Evolutionary conservation across 2,888 invertebrate genomes (phyloP).

Genomic region (Cryptus armator): DNA sequence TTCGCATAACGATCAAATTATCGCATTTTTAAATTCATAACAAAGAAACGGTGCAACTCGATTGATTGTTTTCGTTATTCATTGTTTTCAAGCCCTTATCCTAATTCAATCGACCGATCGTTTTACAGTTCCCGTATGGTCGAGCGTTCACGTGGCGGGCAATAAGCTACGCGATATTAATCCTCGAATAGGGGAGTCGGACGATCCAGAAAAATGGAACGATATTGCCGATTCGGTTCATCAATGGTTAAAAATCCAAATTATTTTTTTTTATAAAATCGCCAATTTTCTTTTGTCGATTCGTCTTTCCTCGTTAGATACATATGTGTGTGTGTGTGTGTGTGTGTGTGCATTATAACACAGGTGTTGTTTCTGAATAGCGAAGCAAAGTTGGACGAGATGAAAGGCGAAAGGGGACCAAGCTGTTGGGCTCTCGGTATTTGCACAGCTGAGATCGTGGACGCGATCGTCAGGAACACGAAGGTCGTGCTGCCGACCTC

Average conservation of each 20-base stretch:
- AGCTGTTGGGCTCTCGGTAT: slow-evolving; percentile 86
- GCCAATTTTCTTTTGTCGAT: slow-evolving; percentile 33
- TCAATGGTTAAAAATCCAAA: slow-evolving; percentile 70
- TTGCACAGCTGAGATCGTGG: slow-evolving; percentile 84
- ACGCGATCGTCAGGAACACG: slow-evolving; percentile 84
- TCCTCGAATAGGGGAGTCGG: slow-evolving; percentile 86
- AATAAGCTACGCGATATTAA: slow-evolving; percentile 87
- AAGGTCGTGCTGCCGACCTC: slow-evolving; percentile 84
- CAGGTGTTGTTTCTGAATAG: slow-evolving; percentile 1
- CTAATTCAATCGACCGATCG: not conserved
- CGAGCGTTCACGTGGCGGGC: slow-evolving; percentile 88
- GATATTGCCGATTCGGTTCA: slow-evolving; percentile 79
- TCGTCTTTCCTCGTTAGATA: slow-evolving; percentile 16
- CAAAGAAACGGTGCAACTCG: not conserved
- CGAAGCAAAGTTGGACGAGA: slow-evolving; percentile 70
- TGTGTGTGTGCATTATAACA: not conserved
- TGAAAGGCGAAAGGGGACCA: slow-evolving; percentile 77
- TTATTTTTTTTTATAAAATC: not conserved
- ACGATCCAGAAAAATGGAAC: slow-evolving; percentile 87
- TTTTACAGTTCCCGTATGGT: slow-evolving; percentile 88
- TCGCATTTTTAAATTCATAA: slow-evolving; percentile 34
- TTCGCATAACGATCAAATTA: slow-evolving; percentile 1
- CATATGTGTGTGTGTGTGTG: not conserved
- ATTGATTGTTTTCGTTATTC: not conserved
- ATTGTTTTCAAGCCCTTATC: not conserved